phyloP scores from a whole-genome alignment of 2,113 vertebrate species.

The Lipophrys pholis region DNA sequence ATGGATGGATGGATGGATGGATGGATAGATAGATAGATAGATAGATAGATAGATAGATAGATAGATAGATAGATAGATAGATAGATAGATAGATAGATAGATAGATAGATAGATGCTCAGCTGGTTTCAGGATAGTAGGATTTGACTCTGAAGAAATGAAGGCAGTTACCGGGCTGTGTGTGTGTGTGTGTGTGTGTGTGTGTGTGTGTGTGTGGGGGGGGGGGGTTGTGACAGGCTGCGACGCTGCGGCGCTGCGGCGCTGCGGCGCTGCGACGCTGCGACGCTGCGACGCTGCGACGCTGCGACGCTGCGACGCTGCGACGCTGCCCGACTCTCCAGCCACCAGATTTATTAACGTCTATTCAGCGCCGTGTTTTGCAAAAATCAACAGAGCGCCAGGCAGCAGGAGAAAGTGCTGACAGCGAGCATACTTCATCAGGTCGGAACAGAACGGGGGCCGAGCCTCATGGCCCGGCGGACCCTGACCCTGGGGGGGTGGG shows the following conservation, averaged over 20 bases:
- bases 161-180: conserved; percentile 20
- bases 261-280: conserved; percentile 83
- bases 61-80: no score
- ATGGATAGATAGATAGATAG: no score
- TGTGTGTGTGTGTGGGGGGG: no score
- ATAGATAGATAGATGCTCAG: conserved; percentile 31
- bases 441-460: conserved; percentile 75
- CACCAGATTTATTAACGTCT: conserved; percentile 81
- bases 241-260: conserved; percentile 63
- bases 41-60: no score
- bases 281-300: no score
- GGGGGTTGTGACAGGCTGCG: no score
- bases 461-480: conserved; percentile 61
- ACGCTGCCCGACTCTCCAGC: conserved; percentile 77
- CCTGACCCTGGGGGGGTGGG: conserved; percentile 36
- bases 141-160: conserved; percentile 26
- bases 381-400: conserved; percentile 84
- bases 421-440: conserved; percentile 78
- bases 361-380: conserved; percentile 82
- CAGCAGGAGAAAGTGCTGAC: conserved; percentile 82
- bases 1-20: no score
- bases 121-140: conserved; percentile 34
- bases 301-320: no score
- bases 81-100: no score
- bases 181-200: conserved; percentile 10